A percentile compares a stretch with the other conserved stretches of the same genome.
These are phyloP conservation scores for Drosophila sturtevanti DNA, from an alignment of 1,140 invertebrate species.

Conservation along the genomic window DNA sequence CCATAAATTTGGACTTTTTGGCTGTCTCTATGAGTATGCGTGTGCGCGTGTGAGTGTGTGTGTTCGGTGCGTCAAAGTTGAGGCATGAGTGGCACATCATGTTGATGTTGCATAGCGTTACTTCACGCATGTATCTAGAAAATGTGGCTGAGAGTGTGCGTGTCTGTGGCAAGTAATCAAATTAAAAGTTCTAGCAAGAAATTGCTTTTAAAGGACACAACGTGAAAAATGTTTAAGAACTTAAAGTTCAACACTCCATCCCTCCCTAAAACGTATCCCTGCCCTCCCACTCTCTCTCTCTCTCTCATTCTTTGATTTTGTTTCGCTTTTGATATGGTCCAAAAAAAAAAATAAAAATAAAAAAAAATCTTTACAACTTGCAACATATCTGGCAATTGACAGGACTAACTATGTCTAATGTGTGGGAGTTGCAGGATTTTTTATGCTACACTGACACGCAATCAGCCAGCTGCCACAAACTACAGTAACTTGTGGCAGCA, in stretches of 20 bases:
- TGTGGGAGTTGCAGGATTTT: background rate
- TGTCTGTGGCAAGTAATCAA: constrained; percentile 75
- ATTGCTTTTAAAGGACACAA: constrained; percentile 64
- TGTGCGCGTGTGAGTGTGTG: constrained; percentile 16
- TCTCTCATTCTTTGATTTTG: background rate
- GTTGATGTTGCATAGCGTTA: constrained; percentile 27
- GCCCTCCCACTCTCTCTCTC: background rate
- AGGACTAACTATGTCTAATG: constrained; percentile 4
- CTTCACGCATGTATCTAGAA: constrained; percentile 47
- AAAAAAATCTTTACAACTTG: constrained; percentile 42
- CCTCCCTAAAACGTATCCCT: background rate
- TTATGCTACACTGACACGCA: constrained; percentile 68
- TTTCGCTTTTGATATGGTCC: background rate
- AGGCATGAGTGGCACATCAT: constrained; percentile 61
- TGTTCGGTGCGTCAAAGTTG: constrained; percentile 21
- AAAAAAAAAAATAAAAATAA: background rate
- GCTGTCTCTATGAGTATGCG: constrained; percentile 32
- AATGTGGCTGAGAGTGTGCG: constrained; percentile 36
- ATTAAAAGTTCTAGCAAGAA: constrained; percentile 75
- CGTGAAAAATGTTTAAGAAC: constrained; percentile 40
- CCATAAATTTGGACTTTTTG: constrained; percentile 77
- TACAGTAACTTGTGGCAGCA: constrained; percentile 25
- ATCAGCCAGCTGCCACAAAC: constrained; percentile 67
- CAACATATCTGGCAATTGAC: constrained; percentile 53
- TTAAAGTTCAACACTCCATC: constrained; percentile 8